Conservation (phyloP, 2,888 invertebrate genomes). For the Standfussiana lucernea region DNA sequence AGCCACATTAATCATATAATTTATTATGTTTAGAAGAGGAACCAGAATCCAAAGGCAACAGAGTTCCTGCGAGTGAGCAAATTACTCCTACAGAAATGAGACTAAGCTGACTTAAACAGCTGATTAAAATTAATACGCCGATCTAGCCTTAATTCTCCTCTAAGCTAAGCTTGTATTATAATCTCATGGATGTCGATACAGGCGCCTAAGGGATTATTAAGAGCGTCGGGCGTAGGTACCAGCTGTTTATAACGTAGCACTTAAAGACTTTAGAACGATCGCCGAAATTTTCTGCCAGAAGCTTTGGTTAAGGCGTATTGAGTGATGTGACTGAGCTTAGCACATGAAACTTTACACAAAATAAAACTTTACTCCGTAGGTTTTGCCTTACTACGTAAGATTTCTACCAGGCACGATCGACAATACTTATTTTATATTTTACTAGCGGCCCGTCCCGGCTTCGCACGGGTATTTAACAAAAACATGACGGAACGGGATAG, state of each 20-base stretch:
- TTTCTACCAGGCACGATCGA: too few relatives aligned
- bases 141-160: slow-evolving; percentile 33
- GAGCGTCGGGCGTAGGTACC: slow-evolving; percentile 27
- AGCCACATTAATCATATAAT: not conserved
- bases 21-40: not conserved
- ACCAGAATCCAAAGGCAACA: not conserved
- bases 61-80: not conserved
- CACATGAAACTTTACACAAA: not conserved
- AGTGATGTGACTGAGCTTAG: slow-evolving; percentile 30
- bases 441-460: too few relatives aligned
- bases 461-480: too few relatives aligned
- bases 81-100: slow-evolving; percentile 1
- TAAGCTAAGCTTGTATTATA: slow-evolving; percentile 22
- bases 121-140: slow-evolving; percentile 29
- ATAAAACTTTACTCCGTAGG: not conserved
- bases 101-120: not conserved
- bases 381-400: not conserved
- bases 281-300: slow-evolving; percentile 32
- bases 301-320: slow-evolving; percentile 30
- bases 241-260: slow-evolving; percentile 49
- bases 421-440: too few relatives aligned
- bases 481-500: too few relatives aligned
- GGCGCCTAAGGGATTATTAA: slow-evolving; percentile 39
- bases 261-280: slow-evolving; percentile 45
- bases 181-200: slow-evolving; percentile 48